Evolutionary conservation across 2,797 vertebrate species (phyloP), one percentile per base, ranked within the genome.

Genomic region (Psittacula echo): DNA sequence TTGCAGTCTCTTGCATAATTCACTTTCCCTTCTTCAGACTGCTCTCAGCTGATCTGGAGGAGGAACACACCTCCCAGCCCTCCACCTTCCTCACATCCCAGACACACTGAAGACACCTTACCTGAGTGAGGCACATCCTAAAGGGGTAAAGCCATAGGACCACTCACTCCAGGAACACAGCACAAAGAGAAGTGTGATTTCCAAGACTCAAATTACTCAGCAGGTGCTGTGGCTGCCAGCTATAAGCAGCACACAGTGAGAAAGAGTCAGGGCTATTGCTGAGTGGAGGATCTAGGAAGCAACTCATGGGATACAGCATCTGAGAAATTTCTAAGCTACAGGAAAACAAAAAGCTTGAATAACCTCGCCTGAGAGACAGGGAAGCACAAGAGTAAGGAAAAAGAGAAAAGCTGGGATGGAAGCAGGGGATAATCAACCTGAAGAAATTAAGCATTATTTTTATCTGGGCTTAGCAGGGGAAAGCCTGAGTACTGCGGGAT

Each of bases 1-100:
- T 16, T 16, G 30, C n/a, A 85, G 47, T 8, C 75, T 93, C 70
- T 24, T 97, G 90, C 90, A 91, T 96, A 94, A 97, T 94, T 96
- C 80, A 97, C 54, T 77, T 84, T 34, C 47, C 56, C 42, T 42
- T 83, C 74, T 64, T 61, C 15, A 13, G 56, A 79, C 47, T 0
- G 18, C 56, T 86, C 76, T 45, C 44, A 32, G 58, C 34, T 66
- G 67, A 44, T 41, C 21, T 47, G 60, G 19, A 72, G 51, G 77
- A 94, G 66, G 13, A 93, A 18, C 16, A 64, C 4, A 1, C 11
- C 51, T 70, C 53, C 37, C 70, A 60, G 37, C 22, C 66, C 61
- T 66, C 23, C 5, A 0, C 37, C 27, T 78, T 72, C 50, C 85
- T 70, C 15, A 0, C 89, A 68, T 32, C 61, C n/a, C 62, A 32